Evolutionary conservation across 2,888 invertebrate species (phyloP).

Genomic region (Ophioninae sp.): DNA sequence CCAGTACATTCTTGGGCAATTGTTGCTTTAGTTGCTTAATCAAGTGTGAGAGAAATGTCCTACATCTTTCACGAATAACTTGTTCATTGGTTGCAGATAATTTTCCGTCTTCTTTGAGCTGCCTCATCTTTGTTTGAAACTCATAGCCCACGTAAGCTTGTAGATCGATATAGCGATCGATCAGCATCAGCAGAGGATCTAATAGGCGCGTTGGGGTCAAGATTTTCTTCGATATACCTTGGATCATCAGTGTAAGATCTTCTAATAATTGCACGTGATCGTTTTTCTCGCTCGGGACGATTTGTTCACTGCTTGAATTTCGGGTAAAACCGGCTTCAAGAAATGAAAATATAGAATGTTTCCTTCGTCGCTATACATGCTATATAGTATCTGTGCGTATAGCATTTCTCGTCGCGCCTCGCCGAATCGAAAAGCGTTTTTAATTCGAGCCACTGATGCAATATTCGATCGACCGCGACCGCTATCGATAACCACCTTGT

Average conservation of each 20-base stretch:
- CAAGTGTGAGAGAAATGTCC: slow-evolving; percentile 43
- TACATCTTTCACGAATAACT: slow-evolving; percentile 49
- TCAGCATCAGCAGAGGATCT: slow-evolving; percentile 19
- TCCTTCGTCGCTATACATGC: slow-evolving; percentile 68
- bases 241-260: slow-evolving; percentile 31
- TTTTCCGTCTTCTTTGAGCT: slow-evolving; percentile 15
- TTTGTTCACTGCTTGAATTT: slow-evolving; percentile 61
- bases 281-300: slow-evolving; percentile 30
- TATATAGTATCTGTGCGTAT: slow-evolving; percentile 64
- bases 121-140: slow-evolving; percentile 23
- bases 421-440: too few species aligned
- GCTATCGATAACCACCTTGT: too few species aligned
- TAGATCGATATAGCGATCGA: slow-evolving; percentile 48
- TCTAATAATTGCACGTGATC: slow-evolving; percentile 35
- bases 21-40: slow-evolving; percentile 49
- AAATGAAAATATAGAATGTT: slow-evolving; percentile 60
- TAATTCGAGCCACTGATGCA: not conserved
- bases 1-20: slow-evolving; percentile 47
- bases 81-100: slow-evolving; percentile 30
- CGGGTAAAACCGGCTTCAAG: slow-evolving; percentile 62
- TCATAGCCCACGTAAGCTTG: slow-evolving; percentile 43
- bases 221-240: slow-evolving; percentile 16
- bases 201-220: slow-evolving; percentile 33
- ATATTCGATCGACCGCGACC: not conserved
- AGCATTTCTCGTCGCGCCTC: too few species aligned